Evolutionary conservation across 2,888 invertebrate species (phyloP).

Genomic region (Chorisops tibialis): DNA sequence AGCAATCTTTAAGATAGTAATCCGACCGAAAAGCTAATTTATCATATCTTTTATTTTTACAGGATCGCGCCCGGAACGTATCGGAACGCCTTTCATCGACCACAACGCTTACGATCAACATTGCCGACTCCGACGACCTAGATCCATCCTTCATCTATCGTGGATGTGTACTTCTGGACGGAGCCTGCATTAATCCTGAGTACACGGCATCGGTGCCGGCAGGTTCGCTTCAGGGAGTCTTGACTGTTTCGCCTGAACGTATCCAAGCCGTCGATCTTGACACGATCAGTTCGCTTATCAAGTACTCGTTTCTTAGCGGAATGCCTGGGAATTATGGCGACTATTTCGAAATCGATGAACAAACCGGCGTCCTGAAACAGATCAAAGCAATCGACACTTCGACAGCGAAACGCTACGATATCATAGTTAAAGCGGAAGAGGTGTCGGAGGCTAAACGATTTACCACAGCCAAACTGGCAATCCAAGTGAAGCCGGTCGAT

Average conservation of each 20-base stretch:
- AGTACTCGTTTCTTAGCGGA: constrained; percentile 78
- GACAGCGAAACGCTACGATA: constrained; percentile 73
- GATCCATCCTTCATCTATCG: constrained; percentile 89
- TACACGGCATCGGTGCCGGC: constrained; percentile 74
- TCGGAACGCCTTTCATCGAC: constrained; percentile 76
- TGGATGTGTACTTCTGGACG: constrained; percentile 76
- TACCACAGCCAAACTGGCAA: constrained; percentile 76
- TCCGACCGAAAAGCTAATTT: constrained; percentile 1
- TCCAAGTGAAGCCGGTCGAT: constrained; percentile 82
- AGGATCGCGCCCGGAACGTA: constrained; percentile 83
- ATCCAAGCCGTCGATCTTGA: constrained; percentile 90
- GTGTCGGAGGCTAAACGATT: constrained; percentile 73
- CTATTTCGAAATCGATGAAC: constrained; percentile 79
- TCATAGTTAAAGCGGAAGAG: constrained; percentile 85
- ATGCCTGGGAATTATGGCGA: constrained; percentile 72
- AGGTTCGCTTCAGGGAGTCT: constrained; percentile 77
- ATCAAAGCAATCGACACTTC: constrained; percentile 76
- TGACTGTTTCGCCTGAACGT: constrained; percentile 80
- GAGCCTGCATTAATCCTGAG: constrained; percentile 83
- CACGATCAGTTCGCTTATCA: constrained; percentile 77
- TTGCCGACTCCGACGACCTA: constrained; percentile 86
- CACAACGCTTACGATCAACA: constrained; percentile 78
- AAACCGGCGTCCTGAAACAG: constrained; percentile 78
- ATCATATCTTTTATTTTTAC: constrained; percentile 33
- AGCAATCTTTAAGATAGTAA: constrained; percentile 2